Evolutionary conservation across 2,888 invertebrate genomes (phyloP), one percentile per base, ranked within the genome.

Genomic region (Argyresthia goedartella): DNA sequence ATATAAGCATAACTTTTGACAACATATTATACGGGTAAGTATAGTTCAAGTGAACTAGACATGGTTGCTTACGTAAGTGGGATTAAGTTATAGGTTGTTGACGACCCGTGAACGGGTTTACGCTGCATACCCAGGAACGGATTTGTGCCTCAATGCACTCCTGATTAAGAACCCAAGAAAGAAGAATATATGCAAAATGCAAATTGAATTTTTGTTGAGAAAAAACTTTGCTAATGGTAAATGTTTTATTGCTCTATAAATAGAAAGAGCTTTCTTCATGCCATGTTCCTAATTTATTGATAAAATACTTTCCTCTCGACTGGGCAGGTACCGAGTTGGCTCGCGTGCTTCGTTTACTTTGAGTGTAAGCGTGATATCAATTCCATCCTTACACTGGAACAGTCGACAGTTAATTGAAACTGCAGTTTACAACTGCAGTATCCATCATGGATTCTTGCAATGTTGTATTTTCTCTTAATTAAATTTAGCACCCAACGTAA

Each of bases 51-150:
- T 25, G 25, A 41, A 41, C 11, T 41, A 41, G 41, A 41, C 41
- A 13, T 13, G 41, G 41, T 41, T 41, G n/a, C 39, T 39, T 39
- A 13, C 43, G 46, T 50, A 53, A 60, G 58, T 57, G 61, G 71
- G 70, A 76, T 76, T 74, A 76, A 71, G 69, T 69, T 73, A 70
- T 73, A 70, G 68, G 64, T 70, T 64, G 69, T 75, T 73, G 78
- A 76, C 74, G 73, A 73, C 64, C 71, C 65, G 65, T 68, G 67
- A 73, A 73, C 71, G 67, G 67, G 69, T 70, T 72, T 64, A 61
- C 60, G 61, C 62, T 67, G 61, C 61, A 63, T 60, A 60, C 45
- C 60, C 71, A 73, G 80, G 65, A 65, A 54, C 64, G 78, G 57
- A 75, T 59, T 74, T 43, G 43, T 35, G 48, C 48, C 14, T 48